Base-by-base conservation (phyloP, 2,797 vertebrate species). In the Kryptopterus vitreolus region DNA sequence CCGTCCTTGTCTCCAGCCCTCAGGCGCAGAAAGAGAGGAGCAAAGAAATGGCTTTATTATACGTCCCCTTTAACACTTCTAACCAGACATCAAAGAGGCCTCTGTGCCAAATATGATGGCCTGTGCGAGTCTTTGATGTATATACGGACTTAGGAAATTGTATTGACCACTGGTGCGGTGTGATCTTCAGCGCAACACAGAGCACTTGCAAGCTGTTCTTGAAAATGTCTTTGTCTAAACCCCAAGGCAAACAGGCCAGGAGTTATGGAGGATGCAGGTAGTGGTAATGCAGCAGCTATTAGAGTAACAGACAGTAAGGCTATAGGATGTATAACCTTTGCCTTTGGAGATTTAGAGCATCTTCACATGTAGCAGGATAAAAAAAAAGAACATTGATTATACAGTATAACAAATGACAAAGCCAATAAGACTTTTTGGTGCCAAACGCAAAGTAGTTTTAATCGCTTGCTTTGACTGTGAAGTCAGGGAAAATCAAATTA, bases 11-110 rank as follows among this genome's bases (percentile, higher is more conserved):
- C 61, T 78, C 52, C 62, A 75, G 76, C 73, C 81, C 73, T 65
- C 62, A 74, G 81, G 79, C 83, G 57, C 22, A 83, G 63, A 69
- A 63, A 79, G 48, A 75, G 43, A 62, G 61, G 38, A 29, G 62
- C 13, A 72, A 62, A 81, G 73, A 80, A 69, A 85, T 48, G 62
- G 57, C 72, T 74, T 77, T 77, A 83, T 82, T 82, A 57, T 65
- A 33, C 78, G 58, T 83, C 50, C 38, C 59, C 80, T 82, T 77
- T 66, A 81, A 72, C 76, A 73, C 73, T 77, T 79, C 69, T 80
- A 80, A 78, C 52, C 50, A 63, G 43, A 83, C 83, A 85, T 83
- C 79, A 86, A 83, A 85, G 74, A 75, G n/a, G 50, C 48, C 10
- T 38, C 58, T 82, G 20, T 81, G 75, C 9, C 80, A 43, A n/a